phyloP scores from a whole-genome alignment of 2,888 invertebrate species.

The Stenolophus ochropezus region DNA sequence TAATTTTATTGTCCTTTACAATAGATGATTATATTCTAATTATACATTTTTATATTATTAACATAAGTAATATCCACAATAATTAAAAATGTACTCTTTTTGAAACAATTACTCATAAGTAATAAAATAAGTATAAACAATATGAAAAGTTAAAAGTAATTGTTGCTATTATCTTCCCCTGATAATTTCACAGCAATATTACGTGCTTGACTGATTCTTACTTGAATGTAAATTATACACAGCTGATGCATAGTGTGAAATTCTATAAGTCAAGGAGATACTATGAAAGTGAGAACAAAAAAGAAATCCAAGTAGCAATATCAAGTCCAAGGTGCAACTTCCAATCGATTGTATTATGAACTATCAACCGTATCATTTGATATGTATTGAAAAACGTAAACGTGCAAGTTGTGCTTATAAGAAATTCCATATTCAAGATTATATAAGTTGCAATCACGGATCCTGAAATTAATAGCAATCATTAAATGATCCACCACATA shows the following conservation, averaged over 20 bases:
- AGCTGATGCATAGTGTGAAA: not conserved
- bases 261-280: conserved; percentile 30
- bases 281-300: conserved; percentile 35
- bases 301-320: conserved; percentile 5
- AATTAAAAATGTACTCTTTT: not conserved
- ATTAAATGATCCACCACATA: too few species aligned
- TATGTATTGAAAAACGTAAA: not conserved
- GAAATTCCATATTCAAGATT: not conserved
- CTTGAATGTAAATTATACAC: not conserved
- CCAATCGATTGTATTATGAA: not conserved
- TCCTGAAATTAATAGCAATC: too few species aligned
- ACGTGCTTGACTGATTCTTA: not conserved
- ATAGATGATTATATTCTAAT: too few species aligned
- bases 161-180: not conserved
- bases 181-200: not conserved
- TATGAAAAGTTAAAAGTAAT: not conserved
- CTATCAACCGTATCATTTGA: not conserved
- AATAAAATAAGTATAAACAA: not conserved
- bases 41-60: too few species aligned
- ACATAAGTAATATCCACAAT: too few species aligned
- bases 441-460: not conserved
- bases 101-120: not conserved
- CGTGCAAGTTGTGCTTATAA: not conserved
- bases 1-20: too few species aligned
- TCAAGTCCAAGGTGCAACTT: conserved; percentile 33